Percentiles rank a stretch among this genome's conserved stretches.
phyloP scores from a whole-genome alignment of 1,140 invertebrate species.

The Bombyx mandarina region DNA sequence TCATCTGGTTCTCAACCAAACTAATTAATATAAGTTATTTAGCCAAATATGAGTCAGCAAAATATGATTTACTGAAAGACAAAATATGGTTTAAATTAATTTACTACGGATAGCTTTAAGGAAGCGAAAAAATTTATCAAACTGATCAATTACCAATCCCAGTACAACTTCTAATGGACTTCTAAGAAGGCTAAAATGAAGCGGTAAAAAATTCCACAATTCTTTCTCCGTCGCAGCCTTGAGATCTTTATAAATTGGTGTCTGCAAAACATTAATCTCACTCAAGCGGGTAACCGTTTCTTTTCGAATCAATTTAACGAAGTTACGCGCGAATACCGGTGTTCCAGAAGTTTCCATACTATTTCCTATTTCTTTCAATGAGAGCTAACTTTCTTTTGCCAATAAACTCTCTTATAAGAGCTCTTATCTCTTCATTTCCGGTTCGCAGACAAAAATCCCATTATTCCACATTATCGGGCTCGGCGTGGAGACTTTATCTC shows the following conservation, averaged over 20 bases:
- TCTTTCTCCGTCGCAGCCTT: not conserved
- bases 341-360: conserved; percentile 28
- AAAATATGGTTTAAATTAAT: too few species aligned
- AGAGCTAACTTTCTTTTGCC: conserved; percentile 39
- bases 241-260: conserved; percentile 13
- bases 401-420: conserved; percentile 54
- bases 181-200: too few species aligned
- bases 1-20: too few species aligned
- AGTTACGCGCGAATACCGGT: conserved; percentile 30
- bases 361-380: conserved; percentile 53
- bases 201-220: too few species aligned
- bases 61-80: too few species aligned
- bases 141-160: too few species aligned
- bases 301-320: conserved; percentile 44
- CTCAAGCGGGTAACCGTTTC: conserved; percentile 25
- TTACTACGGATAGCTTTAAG: too few species aligned
- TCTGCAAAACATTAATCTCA: conserved; percentile 30
- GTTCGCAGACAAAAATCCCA: conserved; percentile 31
- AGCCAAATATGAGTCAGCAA: too few species aligned
- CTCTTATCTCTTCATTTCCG: conserved; percentile 51
- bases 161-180: too few species aligned
- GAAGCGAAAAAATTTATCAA: too few species aligned
- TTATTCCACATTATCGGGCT: conserved; percentile 57
- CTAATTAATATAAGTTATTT: too few species aligned
- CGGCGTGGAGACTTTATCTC: conserved; percentile 27